Base-by-base conservation (phyloP, 1,140 invertebrate genomes). In the Philaenus spumarius region DNA sequence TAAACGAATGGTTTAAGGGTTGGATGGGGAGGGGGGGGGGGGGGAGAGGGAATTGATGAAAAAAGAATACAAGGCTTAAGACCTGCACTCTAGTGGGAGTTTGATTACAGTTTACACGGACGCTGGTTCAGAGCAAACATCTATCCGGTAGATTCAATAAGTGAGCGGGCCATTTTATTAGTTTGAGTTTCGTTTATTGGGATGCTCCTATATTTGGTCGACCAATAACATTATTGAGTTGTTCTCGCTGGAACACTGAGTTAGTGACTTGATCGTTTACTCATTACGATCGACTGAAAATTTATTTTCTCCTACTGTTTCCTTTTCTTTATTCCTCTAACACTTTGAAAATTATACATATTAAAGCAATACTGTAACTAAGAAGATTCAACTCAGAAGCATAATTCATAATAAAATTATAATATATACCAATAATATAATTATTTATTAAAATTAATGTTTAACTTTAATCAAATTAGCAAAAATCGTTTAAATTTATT, bases 1-100 rank as follows among this genome's bases (percentile, higher is more conserved):
- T 69, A 70, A 70, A 70, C 67, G 64, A 66, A 65, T 63, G 66
- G 66, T 67, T 67, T 67, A 67, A 67, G 66, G 64, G 64, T 66
- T 66, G 62, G 55, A 34, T 56, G 62, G 37, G 42, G 57, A 55
- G 56, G 51, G 51, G 20, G 19, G 56, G 42, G 19, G 48, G 53
- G 61, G 51, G 51, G 20, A 20, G 56, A 34, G 19, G 48, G 53
- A 59, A 15, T 35, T 50, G 46, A 57, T 57, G 55, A 57, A 50
- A 57, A 50, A 50, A 50, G 45, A 47, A 50, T 47, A 50, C 45
- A 50, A 57, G 26, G 26, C 26, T 30, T 30, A 30, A 30, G 42
- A 48, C 48, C 48, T 51, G 45, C 45, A 47, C 22, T 30, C 45
- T 47, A 22, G 30, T 48, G 43, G 17, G 55, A 35, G 55, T 62